These are phyloP conservation scores for Diplogasteroides magnus DNA, from an alignment of 1,140 invertebrate species.

Conservation along the genomic window DNA sequence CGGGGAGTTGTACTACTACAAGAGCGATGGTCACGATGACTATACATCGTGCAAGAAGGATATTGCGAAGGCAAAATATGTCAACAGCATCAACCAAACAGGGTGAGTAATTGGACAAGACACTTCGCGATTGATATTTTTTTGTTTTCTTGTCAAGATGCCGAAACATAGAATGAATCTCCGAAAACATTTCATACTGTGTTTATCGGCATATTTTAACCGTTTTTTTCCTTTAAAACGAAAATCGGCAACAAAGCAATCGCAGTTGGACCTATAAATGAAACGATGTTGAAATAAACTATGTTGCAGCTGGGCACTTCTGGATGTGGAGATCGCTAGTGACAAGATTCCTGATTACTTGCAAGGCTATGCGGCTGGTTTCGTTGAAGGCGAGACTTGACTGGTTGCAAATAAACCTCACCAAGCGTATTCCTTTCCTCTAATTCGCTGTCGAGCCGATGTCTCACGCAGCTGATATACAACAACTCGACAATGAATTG, in stretches of 20 bases:
- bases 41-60: conserved; percentile 11
- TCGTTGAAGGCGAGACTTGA: conserved; percentile 68
- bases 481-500: not conserved
- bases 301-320: conserved; percentile 66
- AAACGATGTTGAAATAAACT: not conserved
- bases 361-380: conserved; percentile 80
- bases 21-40: not conserved
- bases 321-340: conserved; percentile 69
- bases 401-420: not conserved
- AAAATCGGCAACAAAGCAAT: not conserved
- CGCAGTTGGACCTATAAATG: not conserved
- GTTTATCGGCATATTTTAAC: too few relatives aligned
- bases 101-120: conserved; percentile 18
- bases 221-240: not conserved
- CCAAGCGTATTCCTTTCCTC: too few relatives aligned
- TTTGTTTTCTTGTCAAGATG: not conserved
- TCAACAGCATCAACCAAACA: conserved; percentile 22
- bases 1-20: conserved; percentile 16
- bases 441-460: too few relatives aligned
- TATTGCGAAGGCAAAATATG: conserved; percentile 17
- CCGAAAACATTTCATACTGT: not conserved
- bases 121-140: not conserved
- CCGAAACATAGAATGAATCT: not conserved
- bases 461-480: too few relatives aligned
- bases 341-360: conserved; percentile 63